phyloP scores from a whole-genome alignment of 1,140 invertebrate genomes.

The Agrilus planipennis region DNA sequence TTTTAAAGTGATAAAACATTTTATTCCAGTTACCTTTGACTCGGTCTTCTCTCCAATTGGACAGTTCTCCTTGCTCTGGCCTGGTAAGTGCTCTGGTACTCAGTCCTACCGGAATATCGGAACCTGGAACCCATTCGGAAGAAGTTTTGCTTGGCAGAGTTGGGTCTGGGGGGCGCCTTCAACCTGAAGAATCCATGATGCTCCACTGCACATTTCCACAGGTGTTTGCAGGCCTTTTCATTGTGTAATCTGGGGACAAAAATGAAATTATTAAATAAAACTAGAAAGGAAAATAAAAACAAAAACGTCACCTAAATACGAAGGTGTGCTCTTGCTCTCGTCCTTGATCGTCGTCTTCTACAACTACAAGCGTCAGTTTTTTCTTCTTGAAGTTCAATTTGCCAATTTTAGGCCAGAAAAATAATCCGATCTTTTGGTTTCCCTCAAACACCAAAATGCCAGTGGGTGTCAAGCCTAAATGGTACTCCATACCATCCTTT shows the following conservation, averaged over 20 bases:
- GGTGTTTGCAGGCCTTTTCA: conserved; percentile 96
- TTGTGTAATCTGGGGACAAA: conserved; percentile 71
- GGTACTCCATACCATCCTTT: conserved; percentile 93
- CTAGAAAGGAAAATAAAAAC: not conserved
- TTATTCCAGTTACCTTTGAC: conserved; percentile 69
- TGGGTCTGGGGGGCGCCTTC: conserved; percentile 78
- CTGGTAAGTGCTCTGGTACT: conserved; percentile 88
- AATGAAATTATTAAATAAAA: conserved; percentile 13
- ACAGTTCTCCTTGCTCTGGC: conserved; percentile 81
- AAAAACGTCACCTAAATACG: conserved; percentile 51
- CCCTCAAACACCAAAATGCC: conserved; percentile 95
- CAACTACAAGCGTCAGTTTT: conserved; percentile 87
- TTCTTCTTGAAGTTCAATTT: conserved; percentile 93
- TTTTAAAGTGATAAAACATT: not conserved
- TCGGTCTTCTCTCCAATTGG: conserved; percentile 90
- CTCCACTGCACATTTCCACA: conserved; percentile 99
- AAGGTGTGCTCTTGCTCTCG: conserved; percentile 89
- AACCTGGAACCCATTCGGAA: conserved; percentile 95
- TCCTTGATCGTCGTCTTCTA: conserved; percentile 92
- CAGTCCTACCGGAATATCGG: conserved; percentile 87
- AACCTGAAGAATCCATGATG: conserved; percentile 98
- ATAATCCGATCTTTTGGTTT: conserved; percentile 90
- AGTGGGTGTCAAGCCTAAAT: conserved; percentile 92
- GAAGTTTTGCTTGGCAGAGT: conserved; percentile 84
- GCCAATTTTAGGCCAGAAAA: conserved; percentile 96